A percentile compares a stretch with the other conserved stretches of the same genome.
Conservation (phyloP, 2,888 invertebrate species). For the Lordiphosa fenestrarum region DNA sequence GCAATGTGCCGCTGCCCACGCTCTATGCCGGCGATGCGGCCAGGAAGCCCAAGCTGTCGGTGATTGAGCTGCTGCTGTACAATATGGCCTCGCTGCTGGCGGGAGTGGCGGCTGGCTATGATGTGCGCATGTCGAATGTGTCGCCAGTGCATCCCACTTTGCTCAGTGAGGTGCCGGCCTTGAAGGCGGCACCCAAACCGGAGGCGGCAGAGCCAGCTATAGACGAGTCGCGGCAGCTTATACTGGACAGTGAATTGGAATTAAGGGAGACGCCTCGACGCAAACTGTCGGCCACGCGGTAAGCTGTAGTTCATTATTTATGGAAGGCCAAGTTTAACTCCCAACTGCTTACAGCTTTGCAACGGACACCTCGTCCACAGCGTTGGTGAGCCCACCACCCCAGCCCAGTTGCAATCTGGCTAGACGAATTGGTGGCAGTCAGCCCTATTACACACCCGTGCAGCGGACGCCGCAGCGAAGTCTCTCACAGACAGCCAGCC, state of each 20-base stretch:
- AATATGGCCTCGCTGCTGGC: constrained; percentile 96
- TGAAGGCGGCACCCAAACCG: constrained; percentile 75
- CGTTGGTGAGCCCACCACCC: constrained; percentile 38
- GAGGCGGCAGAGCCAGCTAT: constrained; percentile 7
- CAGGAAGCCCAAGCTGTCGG: constrained; percentile 80
- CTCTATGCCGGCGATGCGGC: constrained; percentile 87
- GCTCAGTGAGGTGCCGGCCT: constrained; percentile 83
- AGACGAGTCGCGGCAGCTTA: constrained; percentile 5
- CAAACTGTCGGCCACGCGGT: constrained; percentile 4
- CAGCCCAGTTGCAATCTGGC: constrained; percentile 42
- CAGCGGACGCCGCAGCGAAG: constrained; percentile 62
- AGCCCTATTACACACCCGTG: constrained; percentile 62
- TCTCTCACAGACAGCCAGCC: constrained; percentile 24
- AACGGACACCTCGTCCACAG: constrained; percentile 80
- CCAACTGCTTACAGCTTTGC: constrained; percentile 84
- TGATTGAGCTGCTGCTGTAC: constrained; percentile 84
- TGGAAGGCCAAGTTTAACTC: constrained; percentile 81
- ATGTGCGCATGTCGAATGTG: constrained; percentile 93
- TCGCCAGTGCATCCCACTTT: constrained; percentile 90
- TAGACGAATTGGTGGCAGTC: constrained; percentile 60
- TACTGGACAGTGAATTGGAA: constrained; percentile 5
- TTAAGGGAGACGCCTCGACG: background rate
- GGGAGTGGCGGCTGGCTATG: constrained; percentile 94
- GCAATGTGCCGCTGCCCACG: constrained; percentile 88
- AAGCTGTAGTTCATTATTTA: background rate